phyloP scores from a whole-genome alignment of 2,888 invertebrate species.

The Synanthedon myopaeformis region DNA sequence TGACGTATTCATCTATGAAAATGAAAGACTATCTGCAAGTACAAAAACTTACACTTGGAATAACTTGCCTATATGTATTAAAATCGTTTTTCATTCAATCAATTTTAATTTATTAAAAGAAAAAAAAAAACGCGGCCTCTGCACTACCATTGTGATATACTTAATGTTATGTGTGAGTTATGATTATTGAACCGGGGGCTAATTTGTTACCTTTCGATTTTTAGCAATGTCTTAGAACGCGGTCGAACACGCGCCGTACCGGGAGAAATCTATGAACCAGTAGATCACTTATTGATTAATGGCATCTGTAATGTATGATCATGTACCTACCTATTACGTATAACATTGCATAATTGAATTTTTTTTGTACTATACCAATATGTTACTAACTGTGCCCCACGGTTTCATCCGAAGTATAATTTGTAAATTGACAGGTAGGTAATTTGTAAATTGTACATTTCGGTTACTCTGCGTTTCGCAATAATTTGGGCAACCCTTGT shows the following conservation, averaged over 20 bases:
- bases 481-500: no score
- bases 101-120: no score
- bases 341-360: neutral
- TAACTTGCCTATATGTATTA: neutral
- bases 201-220: conserved; percentile 10
- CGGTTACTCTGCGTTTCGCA: no score
- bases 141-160: conserved; percentile 10
- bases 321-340: neutral
- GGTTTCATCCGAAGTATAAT: no score
- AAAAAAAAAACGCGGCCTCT: no score
- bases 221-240: conserved; percentile 6
- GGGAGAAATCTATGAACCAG: neutral
- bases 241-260: neutral
- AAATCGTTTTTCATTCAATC: neutral
- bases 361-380: no score
- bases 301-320: neutral
- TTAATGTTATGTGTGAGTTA: conserved; percentile 1
- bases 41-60: no score
- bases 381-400: no score
- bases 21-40: no score
- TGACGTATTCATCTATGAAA: no score
- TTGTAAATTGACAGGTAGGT: no score
- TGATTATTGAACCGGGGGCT: conserved; percentile 1
- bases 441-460: no score
- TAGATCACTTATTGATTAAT: neutral